Conservation (phyloP, 2,888 invertebrate species). For the Platerodrilus igneus region DNA sequence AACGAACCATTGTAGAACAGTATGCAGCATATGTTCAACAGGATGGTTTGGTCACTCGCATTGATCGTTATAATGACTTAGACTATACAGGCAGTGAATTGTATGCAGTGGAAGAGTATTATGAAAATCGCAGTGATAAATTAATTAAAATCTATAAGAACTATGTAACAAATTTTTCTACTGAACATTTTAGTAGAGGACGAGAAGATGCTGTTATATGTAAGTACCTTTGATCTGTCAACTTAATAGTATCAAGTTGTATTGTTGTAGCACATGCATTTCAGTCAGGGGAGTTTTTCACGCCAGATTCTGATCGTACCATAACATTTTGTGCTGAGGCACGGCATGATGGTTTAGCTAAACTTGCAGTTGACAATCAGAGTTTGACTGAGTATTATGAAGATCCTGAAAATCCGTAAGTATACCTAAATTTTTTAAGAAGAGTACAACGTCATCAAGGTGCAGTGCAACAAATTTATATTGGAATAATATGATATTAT, state of each 20-base stretch:
- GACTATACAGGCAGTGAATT: constrained; percentile 47
- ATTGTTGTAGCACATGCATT: constrained; percentile 46
- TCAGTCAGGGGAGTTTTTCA: constrained; percentile 30
- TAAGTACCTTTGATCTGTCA: constrained; percentile 45
- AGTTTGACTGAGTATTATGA: constrained; percentile 57
- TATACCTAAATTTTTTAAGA: no score
- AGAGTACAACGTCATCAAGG: no score
- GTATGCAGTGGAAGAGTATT: constrained; percentile 56
- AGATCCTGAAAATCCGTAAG: constrained; percentile 51
- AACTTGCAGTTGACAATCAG: constrained; percentile 53
- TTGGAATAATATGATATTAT: no score
- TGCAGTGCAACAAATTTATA: no score
- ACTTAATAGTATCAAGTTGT: constrained; percentile 40
- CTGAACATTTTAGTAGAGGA: constrained; percentile 62
- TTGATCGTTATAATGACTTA: constrained; percentile 59
- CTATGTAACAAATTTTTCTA: constrained; percentile 49
- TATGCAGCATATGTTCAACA: constrained; percentile 70
- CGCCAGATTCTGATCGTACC: constrained; percentile 42
- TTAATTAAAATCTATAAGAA: constrained; percentile 55
- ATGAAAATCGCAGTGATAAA: constrained; percentile 61
- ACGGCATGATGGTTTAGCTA: constrained; percentile 66
- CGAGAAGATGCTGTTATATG: constrained; percentile 66
- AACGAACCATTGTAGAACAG: constrained; percentile 68
- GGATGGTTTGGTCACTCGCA: constrained; percentile 66
- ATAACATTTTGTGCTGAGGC: constrained; percentile 55